Conservation (phyloP, 2,888 invertebrate species). For the Deilephila elpenor region DNA sequence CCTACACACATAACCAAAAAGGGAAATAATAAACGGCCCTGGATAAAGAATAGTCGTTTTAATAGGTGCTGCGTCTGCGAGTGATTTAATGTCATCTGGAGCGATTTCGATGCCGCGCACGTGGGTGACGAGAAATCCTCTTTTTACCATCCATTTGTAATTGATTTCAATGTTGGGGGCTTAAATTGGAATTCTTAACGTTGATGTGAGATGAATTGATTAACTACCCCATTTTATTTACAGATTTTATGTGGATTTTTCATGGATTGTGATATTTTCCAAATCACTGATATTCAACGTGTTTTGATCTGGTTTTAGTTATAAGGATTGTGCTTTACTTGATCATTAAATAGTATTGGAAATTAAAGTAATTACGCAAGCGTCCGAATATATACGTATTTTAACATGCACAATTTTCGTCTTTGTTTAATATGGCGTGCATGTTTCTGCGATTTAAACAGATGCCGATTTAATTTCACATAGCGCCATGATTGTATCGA, state of each 20-base stretch:
- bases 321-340: too few species aligned
- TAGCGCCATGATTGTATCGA: too few species aligned
- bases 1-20: slow-evolving; percentile 20
- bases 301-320: neutral
- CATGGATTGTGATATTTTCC: slow-evolving; percentile 27
- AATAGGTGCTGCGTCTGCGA: slow-evolving; percentile 77
- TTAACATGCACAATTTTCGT: too few species aligned
- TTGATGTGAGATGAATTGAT: slow-evolving; percentile 68
- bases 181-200: slow-evolving; percentile 76
- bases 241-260: slow-evolving; percentile 34
- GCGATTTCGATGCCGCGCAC: slow-evolving; percentile 72
- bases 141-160: slow-evolving; percentile 66
- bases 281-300: neutral
- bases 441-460: too few species aligned
- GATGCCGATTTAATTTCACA: too few species aligned
- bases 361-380: too few species aligned
- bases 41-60: slow-evolving; percentile 56
- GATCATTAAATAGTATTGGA: too few species aligned
- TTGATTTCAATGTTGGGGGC: slow-evolving; percentile 71
- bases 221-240: slow-evolving; percentile 42
- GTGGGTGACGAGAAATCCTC: slow-evolving; percentile 69
- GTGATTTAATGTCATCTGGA: slow-evolving; percentile 78
- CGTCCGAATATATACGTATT: too few species aligned
- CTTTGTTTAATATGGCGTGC: too few species aligned
- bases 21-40: slow-evolving; percentile 16